phyloP scores from a whole-genome alignment of 2,797 vertebrate species.

The Potorous gilbertii region DNA sequence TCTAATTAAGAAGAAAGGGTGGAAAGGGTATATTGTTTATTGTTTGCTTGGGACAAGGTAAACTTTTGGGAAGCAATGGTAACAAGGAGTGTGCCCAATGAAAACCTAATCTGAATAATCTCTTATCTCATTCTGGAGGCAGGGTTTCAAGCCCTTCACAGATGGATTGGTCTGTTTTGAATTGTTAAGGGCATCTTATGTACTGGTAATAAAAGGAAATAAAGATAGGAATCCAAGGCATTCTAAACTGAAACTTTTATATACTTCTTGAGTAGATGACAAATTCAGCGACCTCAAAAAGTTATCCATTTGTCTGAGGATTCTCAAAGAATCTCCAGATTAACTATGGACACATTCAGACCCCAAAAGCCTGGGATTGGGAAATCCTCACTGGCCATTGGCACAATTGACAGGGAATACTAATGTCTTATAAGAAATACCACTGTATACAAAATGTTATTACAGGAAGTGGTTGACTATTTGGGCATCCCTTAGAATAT shows the following conservation, averaged over 20 bases:
- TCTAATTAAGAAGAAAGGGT: slow-evolving; percentile 83
- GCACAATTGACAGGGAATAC: not conserved
- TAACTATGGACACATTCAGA: not conserved
- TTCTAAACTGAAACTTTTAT: not conserved
- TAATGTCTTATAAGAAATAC: not conserved
- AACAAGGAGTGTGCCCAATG: accelerated
- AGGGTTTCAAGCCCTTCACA: not conserved
- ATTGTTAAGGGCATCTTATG: not conserved
- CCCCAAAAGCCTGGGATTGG: not conserved
- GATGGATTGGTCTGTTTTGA: not conserved
- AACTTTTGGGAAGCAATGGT: not conserved
- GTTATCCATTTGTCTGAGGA: not conserved
- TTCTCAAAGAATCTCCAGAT: not conserved
- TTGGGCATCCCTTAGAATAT: not conserved
- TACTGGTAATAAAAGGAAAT: not conserved
- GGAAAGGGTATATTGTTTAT: not conserved
- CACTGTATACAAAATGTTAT: not conserved
- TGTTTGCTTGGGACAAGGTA: not conserved
- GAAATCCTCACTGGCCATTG: not conserved
- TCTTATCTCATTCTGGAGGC: not conserved
- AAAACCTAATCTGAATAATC: not conserved
- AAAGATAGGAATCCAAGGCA: not conserved
- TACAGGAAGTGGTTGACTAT: not conserved
- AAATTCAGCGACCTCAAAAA: not conserved
- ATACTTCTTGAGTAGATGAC: not conserved